Base-by-base conservation (phyloP, 2,113 vertebrate species). In the Lutjanus erythropterus region DNA sequence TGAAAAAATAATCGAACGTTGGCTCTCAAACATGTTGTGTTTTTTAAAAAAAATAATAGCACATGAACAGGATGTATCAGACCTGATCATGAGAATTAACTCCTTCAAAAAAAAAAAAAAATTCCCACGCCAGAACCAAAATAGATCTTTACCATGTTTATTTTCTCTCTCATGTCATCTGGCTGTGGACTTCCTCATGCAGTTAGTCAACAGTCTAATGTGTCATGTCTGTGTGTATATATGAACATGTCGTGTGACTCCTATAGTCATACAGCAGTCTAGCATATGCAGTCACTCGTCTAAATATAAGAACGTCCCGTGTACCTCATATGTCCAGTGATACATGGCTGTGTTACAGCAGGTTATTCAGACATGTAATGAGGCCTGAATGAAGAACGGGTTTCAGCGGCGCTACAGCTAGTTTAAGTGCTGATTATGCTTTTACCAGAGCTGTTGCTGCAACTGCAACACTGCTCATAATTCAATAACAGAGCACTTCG, bases 221-320 rank as follows among this genome's bases (percentile, higher is more conserved):
- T 71, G 76, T 89, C 87, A 88, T 53, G 75, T 44, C 71, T 87
- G 81, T 10, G 88, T 64, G 72, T 89, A 83, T 87, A 88, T 83
- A 78, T 88, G 81, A 85, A 86, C 64, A 71, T 65, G 89, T 85
- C 85, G 39, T 86, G 78, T 94, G 94, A 94, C 90, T 71, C 79
- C 75, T 72, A 73, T 71, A 78, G 78, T 86, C 88, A 85, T 29
- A 73, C 69, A 82, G 27, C 19, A 83, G 81, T 83, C 85, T 80
- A 79, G 58, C 67, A 37, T 70, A 77, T 73, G 73, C 47, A 83
- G 83, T 86, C 88, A 91, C 52, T n/a, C 3, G 1, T 72, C 74
- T 86, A 88, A 86, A 91, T 87, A 85, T 82, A 88, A 64, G 44
- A 80, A 44, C 11, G 6, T 81, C 81, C 64, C 33, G 44, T 89